phyloP scores from a whole-genome alignment of 2,888 invertebrate species.

The Idaea aversata region DNA sequence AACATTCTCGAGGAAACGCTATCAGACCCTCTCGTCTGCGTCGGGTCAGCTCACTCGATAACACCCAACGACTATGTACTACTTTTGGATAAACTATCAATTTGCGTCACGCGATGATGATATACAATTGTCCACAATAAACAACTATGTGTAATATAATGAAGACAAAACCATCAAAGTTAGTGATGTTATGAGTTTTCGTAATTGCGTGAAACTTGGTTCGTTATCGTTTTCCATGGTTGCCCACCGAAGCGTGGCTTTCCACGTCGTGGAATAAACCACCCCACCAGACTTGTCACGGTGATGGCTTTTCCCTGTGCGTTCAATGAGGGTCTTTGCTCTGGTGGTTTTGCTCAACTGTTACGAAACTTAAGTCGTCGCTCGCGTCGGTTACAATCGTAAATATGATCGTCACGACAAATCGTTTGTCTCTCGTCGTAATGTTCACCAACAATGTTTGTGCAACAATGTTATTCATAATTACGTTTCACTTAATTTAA shows the following conservation, averaged over 20 bases:
- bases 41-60: constrained; percentile 56
- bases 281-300: constrained; percentile 70
- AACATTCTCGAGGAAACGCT: constrained; percentile 51
- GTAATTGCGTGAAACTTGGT: constrained; percentile 46
- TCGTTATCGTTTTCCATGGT: constrained; percentile 60
- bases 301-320: constrained; percentile 49
- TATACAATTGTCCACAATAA: constrained; percentile 17
- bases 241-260: constrained; percentile 65
- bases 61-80: constrained; percentile 59
- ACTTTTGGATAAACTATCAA: constrained; percentile 72
- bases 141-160: constrained; percentile 13
- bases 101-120: constrained; percentile 65
- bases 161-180: constrained; percentile 4
- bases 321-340: constrained; percentile 22
- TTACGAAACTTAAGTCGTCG: constrained; percentile 35
- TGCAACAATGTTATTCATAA: constrained; percentile 24
- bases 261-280: constrained; percentile 69
- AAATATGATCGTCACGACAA: constrained; percentile 32
- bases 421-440: constrained; percentile 18
- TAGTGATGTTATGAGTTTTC: constrained; percentile 3
- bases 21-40: constrained; percentile 38
- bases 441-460: constrained; percentile 16
- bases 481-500: constrained; percentile 11
- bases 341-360: constrained; percentile 20
- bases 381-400: constrained; percentile 30